Base-by-base conservation (phyloP, 2,888 invertebrate species). In the Drosophila mettleri region DNA sequence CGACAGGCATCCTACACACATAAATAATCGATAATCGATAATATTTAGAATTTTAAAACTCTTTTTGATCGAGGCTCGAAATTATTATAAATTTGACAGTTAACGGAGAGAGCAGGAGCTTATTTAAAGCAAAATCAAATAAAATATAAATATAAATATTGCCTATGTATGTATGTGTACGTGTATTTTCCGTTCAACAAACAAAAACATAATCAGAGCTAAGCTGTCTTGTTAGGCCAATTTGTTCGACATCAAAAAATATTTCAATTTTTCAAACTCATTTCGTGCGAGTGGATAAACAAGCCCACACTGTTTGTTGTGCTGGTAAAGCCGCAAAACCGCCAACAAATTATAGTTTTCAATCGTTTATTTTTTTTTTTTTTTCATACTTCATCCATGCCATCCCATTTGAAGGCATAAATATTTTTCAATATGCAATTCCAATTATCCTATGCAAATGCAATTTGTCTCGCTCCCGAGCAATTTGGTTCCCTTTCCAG, bases 371-470 rank as follows among this genome's bases (percentile, higher is more conserved):
- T 69, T 36, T 31, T n/a, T 18, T 29, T 34, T 34, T 52, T 57
- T 31, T 27, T 24, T 18, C 18, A 9, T 20, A 34, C 7, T 18
- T 54, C 7, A 14, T 14, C n/a, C n/a, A 29, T 39, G 33, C 45
- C 45, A 45, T 59, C 27, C 57, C 64, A 54, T 58, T 65, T 64
- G n/a, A 52, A 57, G 55, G 74, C 73, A 69, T 67, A 69, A 86
- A 80, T 62, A 69, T 78, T 72, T 78, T 74, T 73, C 86, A 83
- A 85, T 88, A 86, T 79, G 67, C 70, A 78, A 80, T 88, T 85
- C 84, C 88, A 85, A 85, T 85, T 85, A 85, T 75, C 69, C 80
- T 83, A 88, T 85, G 84, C 84, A 85, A 85, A 85, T 85, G 84
- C 74, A 85, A 85, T 85, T 85, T 85, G 84, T 88, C 86, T 74